A percentile compares a stretch with the other conserved stretches of the same genome.
Evolutionary conservation across 2,888 invertebrate genomes (phyloP).

Genomic region (Diachrysia chrysitis): DNA sequence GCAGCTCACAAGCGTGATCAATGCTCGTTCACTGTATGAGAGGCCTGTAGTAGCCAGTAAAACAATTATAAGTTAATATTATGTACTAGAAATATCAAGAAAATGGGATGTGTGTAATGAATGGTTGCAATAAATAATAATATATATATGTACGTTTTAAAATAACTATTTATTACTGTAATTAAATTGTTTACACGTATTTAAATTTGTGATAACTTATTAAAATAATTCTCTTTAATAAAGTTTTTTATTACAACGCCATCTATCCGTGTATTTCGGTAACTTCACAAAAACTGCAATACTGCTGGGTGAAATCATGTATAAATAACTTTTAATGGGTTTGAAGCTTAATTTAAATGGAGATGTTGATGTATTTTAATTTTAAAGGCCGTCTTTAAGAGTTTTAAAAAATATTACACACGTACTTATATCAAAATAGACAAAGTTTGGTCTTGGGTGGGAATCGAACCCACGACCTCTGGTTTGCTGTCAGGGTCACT

Average conservation of each 20-base stretch:
- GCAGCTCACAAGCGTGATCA: constrained; percentile 1
- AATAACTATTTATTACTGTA: constrained; percentile 41
- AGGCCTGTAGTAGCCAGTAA: background rate
- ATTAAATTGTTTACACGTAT: constrained; percentile 26
- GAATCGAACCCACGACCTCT: no score
- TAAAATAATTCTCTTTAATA: constrained; percentile 25
- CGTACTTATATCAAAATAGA: no score
- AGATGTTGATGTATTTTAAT: no score
- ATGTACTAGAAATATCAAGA: background rate
- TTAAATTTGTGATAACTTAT: constrained; percentile 45
- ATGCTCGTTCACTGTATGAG: background rate
- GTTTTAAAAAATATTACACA: no score
- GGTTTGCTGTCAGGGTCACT: no score
- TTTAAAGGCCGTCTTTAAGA: no score
- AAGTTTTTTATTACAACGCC: constrained; percentile 12
- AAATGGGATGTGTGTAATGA: constrained; percentile 11
- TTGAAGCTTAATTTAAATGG: no score
- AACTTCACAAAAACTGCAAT: background rate
- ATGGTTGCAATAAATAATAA: constrained; percentile 15
- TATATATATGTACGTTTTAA: constrained; percentile 3
- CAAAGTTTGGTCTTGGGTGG: no score
- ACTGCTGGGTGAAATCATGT: no score
- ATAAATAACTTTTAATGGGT: no score
- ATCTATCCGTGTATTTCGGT: constrained; percentile 13
- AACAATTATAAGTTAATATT: background rate